Conservation (phyloP, 2,113 vertebrate species). For the Syngnathoides biaculeatus region DNA sequence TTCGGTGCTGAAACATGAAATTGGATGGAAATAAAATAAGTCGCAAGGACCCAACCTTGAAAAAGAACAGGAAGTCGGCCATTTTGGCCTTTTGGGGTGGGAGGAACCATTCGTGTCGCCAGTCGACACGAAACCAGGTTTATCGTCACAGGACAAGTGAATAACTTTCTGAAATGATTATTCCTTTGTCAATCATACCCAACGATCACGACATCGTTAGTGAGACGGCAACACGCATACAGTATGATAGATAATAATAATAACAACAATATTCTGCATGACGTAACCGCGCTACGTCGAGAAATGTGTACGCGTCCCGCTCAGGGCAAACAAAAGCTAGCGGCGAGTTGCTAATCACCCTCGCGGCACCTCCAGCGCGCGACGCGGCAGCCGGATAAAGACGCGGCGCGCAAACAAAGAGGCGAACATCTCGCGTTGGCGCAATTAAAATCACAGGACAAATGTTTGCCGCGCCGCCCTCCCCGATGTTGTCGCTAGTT, state of each 20-base stretch:
- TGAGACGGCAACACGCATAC: neutral
- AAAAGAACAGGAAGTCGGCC: too few species aligned
- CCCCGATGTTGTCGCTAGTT: neutral
- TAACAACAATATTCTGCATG: neutral
- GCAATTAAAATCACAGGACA: constrained; percentile 7
- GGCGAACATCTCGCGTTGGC: neutral
- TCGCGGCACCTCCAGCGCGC: neutral
- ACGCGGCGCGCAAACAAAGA: neutral
- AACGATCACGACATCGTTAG: neutral
- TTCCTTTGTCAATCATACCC: neutral
- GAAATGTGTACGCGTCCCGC: neutral
- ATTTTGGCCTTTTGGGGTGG: too few species aligned
- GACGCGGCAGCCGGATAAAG: neutral
- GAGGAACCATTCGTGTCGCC: too few species aligned
- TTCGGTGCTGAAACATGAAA: neutral
- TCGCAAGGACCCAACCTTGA: too few species aligned
- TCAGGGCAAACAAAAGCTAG: constrained; percentile 4
- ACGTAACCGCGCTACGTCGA: neutral
- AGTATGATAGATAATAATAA: too few species aligned
- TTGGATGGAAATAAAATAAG: neutral
- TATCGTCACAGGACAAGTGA: neutral
- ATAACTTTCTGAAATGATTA: too few species aligned
- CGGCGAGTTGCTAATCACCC: constrained; percentile 7
- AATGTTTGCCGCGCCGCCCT: neutral
- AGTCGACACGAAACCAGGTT: neutral